Percentiles rank a stretch among this genome's conserved stretches.
phyloP scores from a whole-genome alignment of 1,140 invertebrate genomes.

The Drosophila subobscura region DNA sequence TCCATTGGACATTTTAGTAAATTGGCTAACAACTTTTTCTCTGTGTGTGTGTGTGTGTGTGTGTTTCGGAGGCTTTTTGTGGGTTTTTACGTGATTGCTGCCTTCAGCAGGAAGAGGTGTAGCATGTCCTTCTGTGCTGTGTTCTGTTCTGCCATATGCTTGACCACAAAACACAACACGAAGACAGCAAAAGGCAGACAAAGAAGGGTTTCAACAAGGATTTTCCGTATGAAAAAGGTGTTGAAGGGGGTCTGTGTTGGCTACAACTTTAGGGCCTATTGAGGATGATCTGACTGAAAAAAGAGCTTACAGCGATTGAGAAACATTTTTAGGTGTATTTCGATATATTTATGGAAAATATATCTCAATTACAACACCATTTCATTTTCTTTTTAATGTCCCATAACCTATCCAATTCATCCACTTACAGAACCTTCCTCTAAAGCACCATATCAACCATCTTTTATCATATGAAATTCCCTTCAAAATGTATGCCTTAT shows the following conservation, averaged over 20 bases:
- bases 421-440: not conserved
- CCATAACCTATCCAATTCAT: not conserved
- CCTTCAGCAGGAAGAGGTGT: not conserved
- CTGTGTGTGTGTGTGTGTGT: conserved; percentile 12
- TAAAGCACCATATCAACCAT: not conserved
- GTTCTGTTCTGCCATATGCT: conserved; percentile 43
- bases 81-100: no score
- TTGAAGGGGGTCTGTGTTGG: conserved; percentile 8
- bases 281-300: no score
- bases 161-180: conserved; percentile 52
- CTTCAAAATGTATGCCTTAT: conserved; percentile 9
- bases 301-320: no score
- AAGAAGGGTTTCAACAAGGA: conserved; percentile 40
- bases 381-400: not conserved
- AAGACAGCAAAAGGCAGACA: conserved; percentile 16
- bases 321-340: no score
- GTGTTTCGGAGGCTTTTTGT: not conserved
- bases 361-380: no score
- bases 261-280: conserved; percentile 7
- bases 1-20: conserved; percentile 71
- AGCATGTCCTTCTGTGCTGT: conserved; percentile 48
- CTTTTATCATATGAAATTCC: conserved; percentile 24
- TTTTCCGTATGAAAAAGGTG: conserved; percentile 10
- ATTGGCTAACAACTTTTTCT: conserved; percentile 78
- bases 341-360: no score